A percentile compares a stretch with the other conserved stretches of the same genome.
Conservation (phyloP, 2,113 vertebrate genomes). For the Corydoras sp. region DNA sequence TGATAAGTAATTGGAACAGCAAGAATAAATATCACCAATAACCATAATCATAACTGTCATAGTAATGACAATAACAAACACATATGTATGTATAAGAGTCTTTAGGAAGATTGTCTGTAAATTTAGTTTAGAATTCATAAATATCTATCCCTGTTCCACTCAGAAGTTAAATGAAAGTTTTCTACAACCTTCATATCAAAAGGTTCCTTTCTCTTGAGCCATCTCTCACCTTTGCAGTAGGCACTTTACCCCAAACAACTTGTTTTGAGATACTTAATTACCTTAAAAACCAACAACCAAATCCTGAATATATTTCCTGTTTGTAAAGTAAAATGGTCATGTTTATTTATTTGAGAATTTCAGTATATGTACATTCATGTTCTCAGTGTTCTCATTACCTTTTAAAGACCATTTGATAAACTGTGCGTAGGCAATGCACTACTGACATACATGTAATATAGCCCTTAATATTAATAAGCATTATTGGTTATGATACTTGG, state of each 20-base stretch:
- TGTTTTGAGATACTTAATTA: conserved; percentile 25
- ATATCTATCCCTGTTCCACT: conserved; percentile 32
- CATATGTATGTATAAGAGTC: conserved; percentile 64
- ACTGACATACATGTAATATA: conserved; percentile 74
- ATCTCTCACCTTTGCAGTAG: conserved; percentile 10
- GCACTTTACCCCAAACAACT: conserved; percentile 27
- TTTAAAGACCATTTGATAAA: conserved; percentile 64
- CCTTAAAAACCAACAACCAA: conserved; percentile 3
- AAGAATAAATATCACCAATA: conserved; percentile 73
- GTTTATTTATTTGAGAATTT: conserved; percentile 28
- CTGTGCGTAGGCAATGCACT: conserved; percentile 66
- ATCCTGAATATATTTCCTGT: not conserved
- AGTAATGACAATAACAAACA: conserved; percentile 72
- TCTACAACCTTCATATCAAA: conserved; percentile 15
- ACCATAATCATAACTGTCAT: conserved; percentile 73
- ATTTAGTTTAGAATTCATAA: conserved; percentile 46
- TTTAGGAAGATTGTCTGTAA: conserved; percentile 73
- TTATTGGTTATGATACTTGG: conserved; percentile 62
- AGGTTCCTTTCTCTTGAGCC: conserved; percentile 3
- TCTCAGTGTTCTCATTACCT: conserved; percentile 64
- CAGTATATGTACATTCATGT: conserved; percentile 43
- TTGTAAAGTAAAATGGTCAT: not conserved
- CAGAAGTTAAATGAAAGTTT: conserved; percentile 30
- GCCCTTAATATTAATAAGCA: conserved; percentile 74
- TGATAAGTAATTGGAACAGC: conserved; percentile 74